phyloP scores from a whole-genome alignment of 2,888 invertebrate species.

The Nemapogon koenigi region DNA sequence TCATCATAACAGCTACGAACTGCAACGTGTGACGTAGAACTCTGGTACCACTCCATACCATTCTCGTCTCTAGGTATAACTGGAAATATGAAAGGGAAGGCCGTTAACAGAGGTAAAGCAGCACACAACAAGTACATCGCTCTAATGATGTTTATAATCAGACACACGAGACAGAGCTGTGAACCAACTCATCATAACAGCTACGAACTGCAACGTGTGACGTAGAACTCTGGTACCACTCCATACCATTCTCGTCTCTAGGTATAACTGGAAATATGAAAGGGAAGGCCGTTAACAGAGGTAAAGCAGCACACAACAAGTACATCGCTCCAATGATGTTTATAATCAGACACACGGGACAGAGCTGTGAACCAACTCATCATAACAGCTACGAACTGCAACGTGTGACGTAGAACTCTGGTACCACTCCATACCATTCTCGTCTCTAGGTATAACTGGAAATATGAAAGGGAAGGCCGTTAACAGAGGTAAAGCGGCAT shows the following conservation, averaged over 20 bases:
- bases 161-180: constrained; percentile 88
- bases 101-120: too few relatives aligned
- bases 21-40: constrained; percentile 84
- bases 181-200: constrained; percentile 82
- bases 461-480: too few relatives aligned
- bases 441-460: constrained; percentile 84
- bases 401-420: constrained; percentile 76
- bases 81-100: constrained; percentile 40
- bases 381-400: constrained; percentile 81
- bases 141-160: constrained; percentile 98
- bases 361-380: constrained; percentile 86
- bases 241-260: constrained; percentile 85
- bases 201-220: constrained; percentile 81
- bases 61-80: constrained; percentile 86
- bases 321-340: constrained; percentile 98
- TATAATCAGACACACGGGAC: constrained; percentile 91
- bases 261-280: constrained; percentile 72
- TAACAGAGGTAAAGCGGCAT: too few relatives aligned
- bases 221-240: constrained; percentile 76
- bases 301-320: constrained; percentile 74
- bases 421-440: constrained; percentile 82
- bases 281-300: neutral
- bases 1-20: constrained; percentile 76
- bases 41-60: constrained; percentile 80
- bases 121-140: constrained; percentile 89